phyloP scores from a whole-genome alignment of 1,140 invertebrate genomes.

The Portunus trituberculatus region DNA sequence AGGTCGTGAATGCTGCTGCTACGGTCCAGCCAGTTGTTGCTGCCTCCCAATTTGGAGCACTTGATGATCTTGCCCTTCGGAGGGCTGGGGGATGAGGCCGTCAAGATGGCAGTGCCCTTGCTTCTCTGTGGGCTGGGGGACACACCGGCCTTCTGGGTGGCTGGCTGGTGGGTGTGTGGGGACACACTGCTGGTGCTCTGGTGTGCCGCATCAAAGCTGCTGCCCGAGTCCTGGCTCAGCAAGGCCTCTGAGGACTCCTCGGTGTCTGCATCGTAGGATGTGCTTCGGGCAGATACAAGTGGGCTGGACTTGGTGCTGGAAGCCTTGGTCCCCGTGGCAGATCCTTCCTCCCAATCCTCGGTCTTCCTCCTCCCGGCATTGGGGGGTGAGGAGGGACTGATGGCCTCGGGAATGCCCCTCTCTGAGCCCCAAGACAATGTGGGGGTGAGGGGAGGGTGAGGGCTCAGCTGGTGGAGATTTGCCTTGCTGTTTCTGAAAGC shows the following conservation, averaged over 20 bases:
- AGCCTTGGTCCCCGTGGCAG: background rate
- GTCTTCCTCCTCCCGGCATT: background rate
- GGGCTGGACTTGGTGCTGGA: background rate
- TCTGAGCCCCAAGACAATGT: background rate
- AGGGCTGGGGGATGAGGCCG: background rate
- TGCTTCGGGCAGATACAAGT: background rate
- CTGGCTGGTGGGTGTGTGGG: background rate
- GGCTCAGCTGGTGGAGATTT: background rate
- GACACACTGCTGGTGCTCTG: background rate
- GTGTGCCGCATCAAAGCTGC: background rate
- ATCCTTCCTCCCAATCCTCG: background rate
- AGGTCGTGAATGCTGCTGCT: conserved; percentile 69
- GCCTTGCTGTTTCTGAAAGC: conserved; percentile 60
- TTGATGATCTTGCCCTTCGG: background rate
- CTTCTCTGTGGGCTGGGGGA: background rate
- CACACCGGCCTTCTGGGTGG: background rate
- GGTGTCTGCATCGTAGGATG: conserved; percentile 65
- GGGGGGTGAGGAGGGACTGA: background rate
- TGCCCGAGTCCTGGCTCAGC: conserved; percentile 28
- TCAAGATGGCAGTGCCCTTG: background rate
- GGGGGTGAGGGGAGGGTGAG: background rate
- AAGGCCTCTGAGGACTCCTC: conserved; percentile 46
- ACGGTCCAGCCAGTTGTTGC: conserved; percentile 64
- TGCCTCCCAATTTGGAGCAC: conserved; percentile 11
- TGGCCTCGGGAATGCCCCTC: background rate